These are phyloP conservation scores for Dryas iulia DNA, from an alignment of 1,140 invertebrate species.

Conservation along the genomic window DNA sequence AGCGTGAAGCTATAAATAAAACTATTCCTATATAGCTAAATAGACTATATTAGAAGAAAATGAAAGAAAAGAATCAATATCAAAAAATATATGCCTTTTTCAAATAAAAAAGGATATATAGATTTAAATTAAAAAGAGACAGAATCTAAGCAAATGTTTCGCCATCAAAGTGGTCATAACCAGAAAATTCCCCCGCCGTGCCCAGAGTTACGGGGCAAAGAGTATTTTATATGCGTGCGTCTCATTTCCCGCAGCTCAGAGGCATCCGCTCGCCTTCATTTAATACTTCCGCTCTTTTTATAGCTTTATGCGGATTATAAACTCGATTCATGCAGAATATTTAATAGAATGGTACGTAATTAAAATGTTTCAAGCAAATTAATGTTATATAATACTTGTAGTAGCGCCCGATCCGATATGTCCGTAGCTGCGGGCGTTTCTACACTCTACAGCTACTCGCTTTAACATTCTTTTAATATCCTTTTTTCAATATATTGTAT, in stretches of 20 bases:
- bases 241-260: constrained; percentile 13
- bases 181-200: background rate
- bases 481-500: background rate
- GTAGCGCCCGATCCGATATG: background rate
- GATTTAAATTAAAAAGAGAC: background rate
- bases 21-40: too few relatives aligned
- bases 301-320: constrained; percentile 20
- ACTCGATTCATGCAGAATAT: constrained; percentile 4
- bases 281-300: constrained; percentile 19
- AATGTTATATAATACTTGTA: background rate
- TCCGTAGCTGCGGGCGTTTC: background rate
- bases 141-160: background rate
- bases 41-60: too few relatives aligned
- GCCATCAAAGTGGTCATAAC: background rate
- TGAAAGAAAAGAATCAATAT: too few relatives aligned
- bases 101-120: too few relatives aligned
- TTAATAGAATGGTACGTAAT: constrained; percentile 2
- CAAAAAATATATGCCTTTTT: too few relatives aligned
- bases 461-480: background rate
- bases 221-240: constrained; percentile 16
- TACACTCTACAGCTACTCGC: background rate
- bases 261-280: constrained; percentile 13
- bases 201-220: background rate
- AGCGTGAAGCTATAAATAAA: too few relatives aligned
- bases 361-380: background rate